Evolutionary conservation across 1,140 invertebrate species (phyloP), one percentile per base, ranked within the genome.

Genomic region (Cylas formicarius): DNA sequence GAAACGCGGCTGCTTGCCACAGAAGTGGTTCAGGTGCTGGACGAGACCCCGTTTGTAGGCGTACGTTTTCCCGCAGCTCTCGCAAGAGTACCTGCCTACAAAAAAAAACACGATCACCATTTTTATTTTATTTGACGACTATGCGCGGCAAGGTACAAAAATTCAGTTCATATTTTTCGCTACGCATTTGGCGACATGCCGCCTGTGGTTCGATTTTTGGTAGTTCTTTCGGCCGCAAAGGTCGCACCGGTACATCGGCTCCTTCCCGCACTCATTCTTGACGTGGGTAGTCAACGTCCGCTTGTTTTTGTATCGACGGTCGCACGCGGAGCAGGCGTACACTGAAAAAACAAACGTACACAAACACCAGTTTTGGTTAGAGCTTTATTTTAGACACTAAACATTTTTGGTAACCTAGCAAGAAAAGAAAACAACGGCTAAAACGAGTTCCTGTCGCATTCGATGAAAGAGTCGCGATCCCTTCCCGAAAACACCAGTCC

Each of bases 1-100:
- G n/a, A 84, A 86, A 60, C 84, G 81, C 3, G 83, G 82, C 63
- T 85, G 82, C 18, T 70, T 70, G 9, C 67, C 67, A 42, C 69
- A 71, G 45, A 70, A 68, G 31, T 70, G 70, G 0, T 66, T 69
- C 5, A 31, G 2, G 17, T 34, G 32, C 26, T 27, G 19, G 17
- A n/a, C 17, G 13, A 44, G 19, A 5, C 17, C 19, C n/a, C 19
- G 8, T 44, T 27, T 33, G 19, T 11, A 14, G n/a, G 13, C 17
- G 14, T 44, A 44, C 11, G 4, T 5, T 35, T 24, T 44, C 14
- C 17, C 31, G 19, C 32, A 34, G 16, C 17, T 17, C 19, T 3
- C 3, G 19, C 41, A 34, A 23, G 22, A 32, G 19, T 17, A 32
- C 19, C 4, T 32, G 3, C 31, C 31, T 17, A n/a, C 31, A 16